phyloP scores from a whole-genome alignment of 2,797 vertebrate genomes.

The Anas acuta region DNA sequence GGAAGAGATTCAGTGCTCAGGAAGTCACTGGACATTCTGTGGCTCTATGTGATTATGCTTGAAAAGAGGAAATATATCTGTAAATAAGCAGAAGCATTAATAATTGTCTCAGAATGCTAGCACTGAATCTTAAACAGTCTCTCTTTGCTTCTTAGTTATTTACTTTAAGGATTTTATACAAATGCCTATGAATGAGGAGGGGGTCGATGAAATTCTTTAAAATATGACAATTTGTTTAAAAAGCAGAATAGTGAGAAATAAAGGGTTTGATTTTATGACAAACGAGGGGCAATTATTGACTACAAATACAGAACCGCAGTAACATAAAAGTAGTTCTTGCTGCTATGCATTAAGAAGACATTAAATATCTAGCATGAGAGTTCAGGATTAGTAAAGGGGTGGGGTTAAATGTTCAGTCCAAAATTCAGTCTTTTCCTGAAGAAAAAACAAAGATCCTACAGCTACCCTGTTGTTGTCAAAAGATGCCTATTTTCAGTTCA shows the following conservation, averaged over 20 bases:
- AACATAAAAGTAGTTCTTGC: neutral
- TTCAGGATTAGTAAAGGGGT: conserved; percentile 41
- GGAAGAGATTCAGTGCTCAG: neutral
- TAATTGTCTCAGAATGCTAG: conserved; percentile 45
- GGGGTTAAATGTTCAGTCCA: conserved; percentile 30
- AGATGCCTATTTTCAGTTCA: neutral
- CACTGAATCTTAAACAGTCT: conserved; percentile 20
- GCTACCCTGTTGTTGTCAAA: neutral
- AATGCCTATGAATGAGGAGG: neutral
- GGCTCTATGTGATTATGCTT: neutral
- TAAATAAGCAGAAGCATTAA: conserved; percentile 51
- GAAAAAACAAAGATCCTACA: neutral
- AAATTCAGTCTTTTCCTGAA: neutral
- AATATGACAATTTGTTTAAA: neutral
- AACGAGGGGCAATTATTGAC: neutral
- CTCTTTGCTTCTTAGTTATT: conserved; percentile 45
- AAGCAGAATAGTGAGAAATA: conserved; percentile 12
- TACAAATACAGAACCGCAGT: neutral
- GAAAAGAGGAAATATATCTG: conserved; percentile 30
- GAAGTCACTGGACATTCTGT: conserved; percentile 1
- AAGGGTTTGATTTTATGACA: neutral
- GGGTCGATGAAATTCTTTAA: conserved; percentile 7
- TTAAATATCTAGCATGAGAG: neutral
- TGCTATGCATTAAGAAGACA: neutral
- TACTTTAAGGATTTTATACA: conserved; percentile 42